These are phyloP conservation scores for Panurus biarmicus DNA, from an alignment of 2,113 vertebrate genomes.

Conservation along the genomic window DNA sequence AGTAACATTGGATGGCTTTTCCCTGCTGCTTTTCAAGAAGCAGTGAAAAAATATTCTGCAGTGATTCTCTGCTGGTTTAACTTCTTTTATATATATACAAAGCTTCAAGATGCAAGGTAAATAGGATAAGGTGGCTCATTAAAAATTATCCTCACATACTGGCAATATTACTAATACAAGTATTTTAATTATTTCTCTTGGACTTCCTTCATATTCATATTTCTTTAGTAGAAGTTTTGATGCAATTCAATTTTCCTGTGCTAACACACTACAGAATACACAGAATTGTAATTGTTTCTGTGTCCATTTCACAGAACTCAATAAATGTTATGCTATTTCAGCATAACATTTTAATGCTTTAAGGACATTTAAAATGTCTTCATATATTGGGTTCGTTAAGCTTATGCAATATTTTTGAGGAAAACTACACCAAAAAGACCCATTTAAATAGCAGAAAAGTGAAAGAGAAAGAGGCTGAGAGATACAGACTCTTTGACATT, in stretches of 20 bases:
- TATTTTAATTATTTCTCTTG: not conserved
- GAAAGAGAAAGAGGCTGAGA: fast-evolving
- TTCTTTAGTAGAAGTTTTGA: not conserved
- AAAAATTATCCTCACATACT: not conserved
- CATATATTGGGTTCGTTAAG: not conserved
- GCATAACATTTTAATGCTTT: not conserved
- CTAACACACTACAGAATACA: not conserved
- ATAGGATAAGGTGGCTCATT: not conserved
- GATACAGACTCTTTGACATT: not conserved
- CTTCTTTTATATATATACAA: not conserved
- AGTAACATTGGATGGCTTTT: not conserved
- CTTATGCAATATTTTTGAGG: not conserved
- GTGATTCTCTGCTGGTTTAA: not conserved
- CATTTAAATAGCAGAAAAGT: not conserved
- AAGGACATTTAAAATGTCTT: not conserved
- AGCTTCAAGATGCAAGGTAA: not conserved
- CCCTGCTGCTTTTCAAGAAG: not conserved
- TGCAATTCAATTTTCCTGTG: not conserved
- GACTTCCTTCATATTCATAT: not conserved
- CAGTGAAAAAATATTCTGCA: not conserved
- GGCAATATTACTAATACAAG: not conserved
- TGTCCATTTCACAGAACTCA: not conserved
- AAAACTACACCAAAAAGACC: fast-evolving
- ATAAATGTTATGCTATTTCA: not conserved
- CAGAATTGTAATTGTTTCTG: not conserved